These are phyloP conservation scores for Chaitophorus viminalis DNA, from an alignment of 2,888 invertebrate genomes.

Conservation along the genomic window DNA sequence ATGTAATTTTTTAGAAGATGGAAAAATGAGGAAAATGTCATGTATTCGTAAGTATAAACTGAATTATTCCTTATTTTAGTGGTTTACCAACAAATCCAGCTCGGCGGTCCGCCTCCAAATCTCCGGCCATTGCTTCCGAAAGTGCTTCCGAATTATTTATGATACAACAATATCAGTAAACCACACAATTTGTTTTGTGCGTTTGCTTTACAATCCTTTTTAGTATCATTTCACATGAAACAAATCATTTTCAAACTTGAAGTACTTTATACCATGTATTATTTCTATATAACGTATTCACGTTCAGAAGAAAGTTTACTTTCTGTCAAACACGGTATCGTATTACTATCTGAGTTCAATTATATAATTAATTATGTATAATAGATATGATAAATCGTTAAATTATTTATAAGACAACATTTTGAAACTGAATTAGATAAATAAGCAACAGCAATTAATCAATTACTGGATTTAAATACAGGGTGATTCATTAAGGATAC, in stretches of 20 bases:
- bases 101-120: slow-evolving; percentile 43
- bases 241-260: slow-evolving; percentile 45
- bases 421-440: neutral
- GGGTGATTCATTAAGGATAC: too few relatives aligned
- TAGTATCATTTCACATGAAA: neutral
- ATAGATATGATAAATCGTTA: neutral
- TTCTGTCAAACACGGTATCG: neutral
- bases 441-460: too few relatives aligned
- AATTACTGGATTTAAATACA: too few relatives aligned
- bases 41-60: slow-evolving; percentile 21
- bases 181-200: slow-evolving; percentile 19
- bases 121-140: slow-evolving; percentile 10
- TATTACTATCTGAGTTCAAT: neutral
- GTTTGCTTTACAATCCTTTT: slow-evolving; percentile 29
- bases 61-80: slow-evolving; percentile 31
- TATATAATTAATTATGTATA: neutral
- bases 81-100: slow-evolving; percentile 38
- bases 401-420: neutral
- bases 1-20: neutral
- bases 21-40: neutral
- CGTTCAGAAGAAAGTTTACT: neutral
- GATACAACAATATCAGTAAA: slow-evolving; percentile 42
- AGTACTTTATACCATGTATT: neutral
- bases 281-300: neutral
- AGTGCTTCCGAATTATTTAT: slow-evolving; percentile 58